A percentile compares a stretch with the other conserved stretches of the same genome.
phyloP scores from a whole-genome alignment of 2,888 invertebrate genomes.

The Epistrophella euchroma region DNA sequence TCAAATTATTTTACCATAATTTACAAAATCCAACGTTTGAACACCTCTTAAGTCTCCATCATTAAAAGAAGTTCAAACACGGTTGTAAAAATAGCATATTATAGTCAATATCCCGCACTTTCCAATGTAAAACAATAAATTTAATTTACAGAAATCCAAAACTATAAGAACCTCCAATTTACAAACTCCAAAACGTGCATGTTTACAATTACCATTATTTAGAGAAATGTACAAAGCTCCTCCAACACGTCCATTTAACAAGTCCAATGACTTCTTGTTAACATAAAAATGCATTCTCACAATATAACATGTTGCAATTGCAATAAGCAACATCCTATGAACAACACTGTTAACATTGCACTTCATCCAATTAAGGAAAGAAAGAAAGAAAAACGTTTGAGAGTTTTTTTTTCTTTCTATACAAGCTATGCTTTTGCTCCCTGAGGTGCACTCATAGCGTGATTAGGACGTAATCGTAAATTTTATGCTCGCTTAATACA shows the following conservation, averaged over 20 bases:
- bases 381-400: constrained; percentile 6
- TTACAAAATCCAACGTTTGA: no score
- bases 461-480: constrained; percentile 72
- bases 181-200: constrained; percentile 22
- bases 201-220: constrained; percentile 4
- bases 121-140: constrained; percentile 55
- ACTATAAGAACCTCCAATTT: constrained; percentile 38
- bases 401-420: constrained; percentile 18
- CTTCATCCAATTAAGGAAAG: constrained; percentile 62
- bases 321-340: constrained; percentile 12
- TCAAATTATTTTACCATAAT: no score
- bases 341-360: constrained; percentile 64
- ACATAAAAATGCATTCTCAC: constrained; percentile 47
- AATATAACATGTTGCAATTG: constrained; percentile 38
- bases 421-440: background rate
- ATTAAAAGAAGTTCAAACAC: no score
- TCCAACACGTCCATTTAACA: constrained; percentile 24
- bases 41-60: no score
- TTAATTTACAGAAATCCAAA: constrained; percentile 15
- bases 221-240: constrained; percentile 49
- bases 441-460: constrained; percentile 32
- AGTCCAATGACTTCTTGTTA: constrained; percentile 68
- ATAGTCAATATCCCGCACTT: constrained; percentile 20
- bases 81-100: background rate
- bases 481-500: constrained; percentile 66